phyloP scores from a whole-genome alignment of 2,113 vertebrate genomes.

The Sinosuthora webbiana region DNA sequence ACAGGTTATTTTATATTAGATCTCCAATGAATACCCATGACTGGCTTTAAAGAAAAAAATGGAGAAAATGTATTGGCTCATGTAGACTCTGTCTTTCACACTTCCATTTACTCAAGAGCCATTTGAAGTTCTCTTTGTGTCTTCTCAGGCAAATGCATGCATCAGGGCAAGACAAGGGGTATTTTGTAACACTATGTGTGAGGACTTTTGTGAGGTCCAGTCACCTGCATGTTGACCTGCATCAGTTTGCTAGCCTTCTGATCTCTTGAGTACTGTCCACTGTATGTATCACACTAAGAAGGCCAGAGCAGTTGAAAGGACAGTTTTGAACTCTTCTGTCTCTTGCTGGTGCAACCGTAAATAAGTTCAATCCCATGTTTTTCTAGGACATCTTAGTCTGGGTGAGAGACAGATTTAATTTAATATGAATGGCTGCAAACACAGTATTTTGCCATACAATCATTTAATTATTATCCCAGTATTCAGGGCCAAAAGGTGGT shows the following conservation, averaged over 20 bases:
- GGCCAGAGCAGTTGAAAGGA: not conserved
- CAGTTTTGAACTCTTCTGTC: not conserved
- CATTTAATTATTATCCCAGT: not conserved
- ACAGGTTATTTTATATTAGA: conserved; percentile 15
- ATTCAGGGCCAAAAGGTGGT: not conserved
- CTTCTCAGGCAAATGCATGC: not conserved
- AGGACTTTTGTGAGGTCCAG: not conserved
- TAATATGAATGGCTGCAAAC: not conserved
- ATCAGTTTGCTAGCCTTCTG: not conserved
- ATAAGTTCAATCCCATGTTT: not conserved
- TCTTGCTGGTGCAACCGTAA: not conserved
- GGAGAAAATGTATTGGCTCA: not conserved
- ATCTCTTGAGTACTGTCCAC: not conserved
- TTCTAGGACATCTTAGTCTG: not conserved
- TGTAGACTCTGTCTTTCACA: not conserved
- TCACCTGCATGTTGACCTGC: not conserved
- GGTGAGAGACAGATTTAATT: not conserved
- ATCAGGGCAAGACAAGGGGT: not conserved
- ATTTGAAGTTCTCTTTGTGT: not conserved
- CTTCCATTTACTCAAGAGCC: not conserved
- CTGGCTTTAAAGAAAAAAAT: not conserved
- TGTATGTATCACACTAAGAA: not conserved
- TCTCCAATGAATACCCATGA: not conserved
- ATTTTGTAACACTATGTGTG: not conserved
- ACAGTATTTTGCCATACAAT: not conserved